Conservation (phyloP, 2,888 invertebrate species). For the Pheosia gnoma region DNA sequence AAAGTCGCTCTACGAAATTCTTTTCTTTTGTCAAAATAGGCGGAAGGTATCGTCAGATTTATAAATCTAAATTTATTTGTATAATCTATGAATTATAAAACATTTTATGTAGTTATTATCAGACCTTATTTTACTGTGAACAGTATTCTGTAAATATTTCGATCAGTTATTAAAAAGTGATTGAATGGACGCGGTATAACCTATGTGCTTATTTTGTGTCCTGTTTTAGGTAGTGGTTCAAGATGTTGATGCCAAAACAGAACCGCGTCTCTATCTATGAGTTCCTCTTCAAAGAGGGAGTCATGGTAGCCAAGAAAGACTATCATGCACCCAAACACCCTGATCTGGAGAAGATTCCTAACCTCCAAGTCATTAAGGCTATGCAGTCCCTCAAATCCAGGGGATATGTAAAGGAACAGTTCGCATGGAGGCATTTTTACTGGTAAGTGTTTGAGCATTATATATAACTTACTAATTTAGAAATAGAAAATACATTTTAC, state of each 20-base stretch:
- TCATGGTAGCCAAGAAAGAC: conserved; percentile 99
- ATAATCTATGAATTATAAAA: conserved; percentile 34
- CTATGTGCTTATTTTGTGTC: conserved; percentile 48
- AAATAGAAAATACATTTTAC: neutral
- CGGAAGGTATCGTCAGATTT: conserved; percentile 47
- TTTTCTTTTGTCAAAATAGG: conserved; percentile 58
- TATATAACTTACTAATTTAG: neutral
- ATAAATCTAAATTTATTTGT: conserved; percentile 42
- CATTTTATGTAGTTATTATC: conserved; percentile 16
- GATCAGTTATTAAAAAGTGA: conserved; percentile 19
- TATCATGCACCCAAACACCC: conserved; percentile 99
- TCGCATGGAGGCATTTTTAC: conserved; percentile 99
- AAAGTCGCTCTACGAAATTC: conserved; percentile 15
- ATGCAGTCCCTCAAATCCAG: conserved; percentile 98
- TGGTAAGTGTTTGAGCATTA: conserved; percentile 85
- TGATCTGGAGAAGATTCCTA: conserved; percentile 96
- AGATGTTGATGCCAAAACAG: conserved; percentile 99
- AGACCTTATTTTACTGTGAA: conserved; percentile 10
- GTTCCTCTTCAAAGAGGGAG: conserved; percentile 99
- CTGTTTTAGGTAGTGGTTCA: conserved; percentile 80
- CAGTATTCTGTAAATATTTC: conserved; percentile 37
- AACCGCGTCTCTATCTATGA: conserved; percentile 98
- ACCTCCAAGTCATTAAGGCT: conserved; percentile 99
- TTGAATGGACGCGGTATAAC: conserved; percentile 43
- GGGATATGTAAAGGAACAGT: conserved; percentile 99